phyloP scores from a whole-genome alignment of 2,797 vertebrate species.

The Falco cherrug region DNA sequence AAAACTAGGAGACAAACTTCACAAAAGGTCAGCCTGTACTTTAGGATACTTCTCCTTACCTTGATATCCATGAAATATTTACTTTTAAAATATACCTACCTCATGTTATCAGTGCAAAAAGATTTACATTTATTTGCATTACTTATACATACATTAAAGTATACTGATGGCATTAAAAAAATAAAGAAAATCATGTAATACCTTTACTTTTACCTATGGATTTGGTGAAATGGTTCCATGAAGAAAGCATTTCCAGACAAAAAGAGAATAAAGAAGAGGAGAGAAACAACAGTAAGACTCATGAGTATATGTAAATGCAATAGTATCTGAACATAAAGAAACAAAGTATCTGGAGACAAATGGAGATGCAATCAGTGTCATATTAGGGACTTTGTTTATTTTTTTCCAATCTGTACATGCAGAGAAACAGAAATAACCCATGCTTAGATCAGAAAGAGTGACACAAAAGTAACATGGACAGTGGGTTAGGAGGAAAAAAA shows the following conservation, averaged over 20 bases:
- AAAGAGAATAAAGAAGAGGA: slow-evolving; percentile 85
- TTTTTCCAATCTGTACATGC: slow-evolving; percentile 74
- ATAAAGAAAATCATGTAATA: slow-evolving; percentile 84
- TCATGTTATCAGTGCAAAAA: slow-evolving; percentile 56
- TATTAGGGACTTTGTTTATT: slow-evolving; percentile 43
- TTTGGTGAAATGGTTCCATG: slow-evolving; percentile 98
- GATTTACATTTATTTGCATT: slow-evolving; percentile 65
- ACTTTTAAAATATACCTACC: slow-evolving; percentile 71
- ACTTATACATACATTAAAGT: slow-evolving; percentile 60
- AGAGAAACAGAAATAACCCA: slow-evolving; percentile 68
- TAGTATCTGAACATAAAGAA: slow-evolving; percentile 74
- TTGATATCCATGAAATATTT: slow-evolving; percentile 63
- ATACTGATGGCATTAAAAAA: slow-evolving; percentile 74
- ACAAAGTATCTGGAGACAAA: slow-evolving; percentile 69
- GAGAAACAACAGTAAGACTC: slow-evolving; percentile 91
- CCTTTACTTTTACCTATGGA: slow-evolving; percentile 99
- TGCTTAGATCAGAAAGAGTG: slow-evolving; percentile 70
- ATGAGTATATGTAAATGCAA: slow-evolving; percentile 82
- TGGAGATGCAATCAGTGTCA: slow-evolving; percentile 49
- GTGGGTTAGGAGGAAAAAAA: background rate
- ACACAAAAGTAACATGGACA: slow-evolving; percentile 58
- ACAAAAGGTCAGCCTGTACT: background rate
- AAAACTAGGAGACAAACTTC: background rate
- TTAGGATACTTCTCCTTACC: slow-evolving; percentile 63
- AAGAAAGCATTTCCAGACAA: slow-evolving; percentile 96